Evolutionary conservation across 2,113 vertebrate species (phyloP).

Genomic region (Synodontis membranacea): DNA sequence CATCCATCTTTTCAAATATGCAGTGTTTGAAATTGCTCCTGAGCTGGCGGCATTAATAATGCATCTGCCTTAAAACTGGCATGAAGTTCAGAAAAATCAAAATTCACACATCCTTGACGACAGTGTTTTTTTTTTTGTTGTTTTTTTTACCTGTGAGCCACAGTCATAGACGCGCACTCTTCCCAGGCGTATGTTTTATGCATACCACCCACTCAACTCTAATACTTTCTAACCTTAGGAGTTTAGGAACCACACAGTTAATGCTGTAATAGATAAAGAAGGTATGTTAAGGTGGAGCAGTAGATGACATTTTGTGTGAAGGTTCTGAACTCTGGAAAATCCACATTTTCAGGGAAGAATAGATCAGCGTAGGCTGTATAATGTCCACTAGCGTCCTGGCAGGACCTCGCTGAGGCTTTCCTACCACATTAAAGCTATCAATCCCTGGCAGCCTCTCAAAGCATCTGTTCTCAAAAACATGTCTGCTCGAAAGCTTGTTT

Average conservation of each 20-base stretch:
- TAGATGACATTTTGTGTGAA: background rate
- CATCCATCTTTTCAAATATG: conserved; percentile 55
- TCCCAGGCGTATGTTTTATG: conserved; percentile 51
- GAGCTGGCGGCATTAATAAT: conserved; percentile 55
- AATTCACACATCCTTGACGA: conserved; percentile 48
- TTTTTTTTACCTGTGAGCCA: conserved; percentile 48
- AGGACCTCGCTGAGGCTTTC: conserved; percentile 13
- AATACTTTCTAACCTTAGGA: conserved; percentile 53
- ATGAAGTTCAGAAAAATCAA: conserved; percentile 51
- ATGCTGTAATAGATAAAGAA: conserved; percentile 40
- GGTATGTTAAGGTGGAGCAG: conserved; percentile 3
- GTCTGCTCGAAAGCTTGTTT: conserved; percentile 53
- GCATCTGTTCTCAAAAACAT: conserved; percentile 32
- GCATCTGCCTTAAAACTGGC: conserved; percentile 47
- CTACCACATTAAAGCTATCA: conserved; percentile 50
- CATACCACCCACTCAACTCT: conserved; percentile 63
- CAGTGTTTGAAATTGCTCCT: conserved; percentile 56
- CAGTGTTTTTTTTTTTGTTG: conserved; percentile 43
- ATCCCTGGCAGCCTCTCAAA: background rate
- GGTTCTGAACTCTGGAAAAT: background rate
- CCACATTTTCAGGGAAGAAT: conserved; percentile 10
- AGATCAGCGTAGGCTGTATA: background rate
- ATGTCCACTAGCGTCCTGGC: conserved; percentile 9
- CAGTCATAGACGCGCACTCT: conserved; percentile 29
- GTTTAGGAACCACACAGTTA: conserved; percentile 47